phyloP scores from a whole-genome alignment of 2,797 vertebrate species.

The Acanthornis magna region DNA sequence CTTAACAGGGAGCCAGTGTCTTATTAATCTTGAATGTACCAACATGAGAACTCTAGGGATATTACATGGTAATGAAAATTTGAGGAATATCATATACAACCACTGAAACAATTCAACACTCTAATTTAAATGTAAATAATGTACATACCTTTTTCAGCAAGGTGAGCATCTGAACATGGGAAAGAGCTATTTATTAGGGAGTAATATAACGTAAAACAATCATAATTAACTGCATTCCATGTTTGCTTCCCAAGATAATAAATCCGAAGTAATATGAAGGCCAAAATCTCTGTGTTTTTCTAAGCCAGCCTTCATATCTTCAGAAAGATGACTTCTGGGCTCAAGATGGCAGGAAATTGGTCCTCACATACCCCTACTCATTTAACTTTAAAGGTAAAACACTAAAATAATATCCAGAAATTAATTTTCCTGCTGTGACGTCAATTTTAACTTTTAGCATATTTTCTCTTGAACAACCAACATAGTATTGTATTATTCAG shows the following conservation, averaged over 20 bases:
- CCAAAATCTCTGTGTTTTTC: neutral
- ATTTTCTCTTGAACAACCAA: neutral
- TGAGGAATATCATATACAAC: neutral
- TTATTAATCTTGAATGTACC: constrained; percentile 63
- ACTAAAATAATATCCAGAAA: neutral
- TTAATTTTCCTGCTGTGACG: neutral
- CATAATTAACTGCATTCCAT: neutral
- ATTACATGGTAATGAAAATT: constrained; percentile 43
- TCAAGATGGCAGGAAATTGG: neutral
- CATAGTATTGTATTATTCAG: neutral
- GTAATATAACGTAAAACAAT: neutral
- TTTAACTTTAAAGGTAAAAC: neutral
- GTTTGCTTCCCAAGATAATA: neutral
- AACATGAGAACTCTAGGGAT: constrained; percentile 43
- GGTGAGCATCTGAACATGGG: neutral
- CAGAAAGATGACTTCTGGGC: neutral
- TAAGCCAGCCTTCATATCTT: neutral
- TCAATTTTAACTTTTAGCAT: neutral
- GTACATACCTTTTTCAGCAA: neutral
- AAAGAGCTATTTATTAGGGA: neutral
- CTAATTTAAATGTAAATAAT: neutral
- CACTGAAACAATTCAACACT: neutral
- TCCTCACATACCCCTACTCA: neutral
- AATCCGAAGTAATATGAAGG: neutral
- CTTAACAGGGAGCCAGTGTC: constrained; percentile 40